These are phyloP conservation scores for Acutogordius australiensis DNA, from an alignment of 2,888 invertebrate species.

Conservation along the genomic window DNA sequence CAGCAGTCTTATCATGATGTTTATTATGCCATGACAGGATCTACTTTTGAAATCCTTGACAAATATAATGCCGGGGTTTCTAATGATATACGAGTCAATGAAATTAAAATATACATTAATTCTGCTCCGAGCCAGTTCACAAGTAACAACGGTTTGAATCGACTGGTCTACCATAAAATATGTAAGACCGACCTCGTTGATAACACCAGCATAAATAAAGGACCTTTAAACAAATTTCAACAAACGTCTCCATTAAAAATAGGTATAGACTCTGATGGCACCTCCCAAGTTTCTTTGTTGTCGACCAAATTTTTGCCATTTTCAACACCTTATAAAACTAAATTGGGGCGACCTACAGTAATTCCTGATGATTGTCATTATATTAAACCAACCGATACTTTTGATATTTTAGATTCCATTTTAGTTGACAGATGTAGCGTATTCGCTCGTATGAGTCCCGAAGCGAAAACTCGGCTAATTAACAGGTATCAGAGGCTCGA, in stretches of 20 bases:
- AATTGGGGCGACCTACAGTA: not conserved
- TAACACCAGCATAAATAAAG: not conserved
- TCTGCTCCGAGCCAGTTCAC: not conserved
- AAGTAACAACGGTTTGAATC: not conserved
- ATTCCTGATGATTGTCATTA: too few species aligned
- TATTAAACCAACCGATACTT: not conserved
- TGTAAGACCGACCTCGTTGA: not conserved
- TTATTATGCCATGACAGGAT: not conserved
- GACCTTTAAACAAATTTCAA: not conserved
- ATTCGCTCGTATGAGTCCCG: slow-evolving; percentile 26
- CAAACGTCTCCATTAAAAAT: not conserved
- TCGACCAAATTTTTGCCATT: not conserved
- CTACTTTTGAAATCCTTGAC: not conserved
- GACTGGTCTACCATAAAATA: not conserved
- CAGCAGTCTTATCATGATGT: too few species aligned
- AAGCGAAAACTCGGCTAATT: slow-evolving; percentile 43
- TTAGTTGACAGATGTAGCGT: slow-evolving; percentile 16
- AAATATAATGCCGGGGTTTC: not conserved
- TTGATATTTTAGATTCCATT: not conserved
- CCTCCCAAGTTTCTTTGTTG: not conserved
- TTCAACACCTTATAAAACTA: too few species aligned
- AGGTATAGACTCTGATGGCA: not conserved
- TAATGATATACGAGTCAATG: not conserved
- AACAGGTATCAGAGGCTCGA: slow-evolving; percentile 34
- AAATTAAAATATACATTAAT: too few species aligned